Evolutionary conservation across 2,797 vertebrate species (phyloP).

Genomic region (Helarctos malayanus): DNA sequence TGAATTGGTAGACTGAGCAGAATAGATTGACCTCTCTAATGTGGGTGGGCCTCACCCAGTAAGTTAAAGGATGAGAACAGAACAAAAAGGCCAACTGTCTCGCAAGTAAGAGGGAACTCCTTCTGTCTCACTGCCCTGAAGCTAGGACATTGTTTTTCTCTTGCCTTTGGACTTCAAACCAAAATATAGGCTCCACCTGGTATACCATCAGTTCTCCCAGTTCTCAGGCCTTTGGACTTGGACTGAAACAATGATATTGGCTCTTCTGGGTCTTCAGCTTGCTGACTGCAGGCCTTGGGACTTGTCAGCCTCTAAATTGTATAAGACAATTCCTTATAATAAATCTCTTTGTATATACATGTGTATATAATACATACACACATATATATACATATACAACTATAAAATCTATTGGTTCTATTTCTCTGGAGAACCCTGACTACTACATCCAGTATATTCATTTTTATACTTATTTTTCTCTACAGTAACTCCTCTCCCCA

Average conservation of each 20-base stretch:
- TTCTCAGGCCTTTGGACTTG: background rate
- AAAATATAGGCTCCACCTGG: background rate
- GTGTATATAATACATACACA: background rate
- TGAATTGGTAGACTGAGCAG: background rate
- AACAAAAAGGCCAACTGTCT: background rate
- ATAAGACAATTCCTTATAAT: background rate
- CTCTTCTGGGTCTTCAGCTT: background rate
- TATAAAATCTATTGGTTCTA: background rate
- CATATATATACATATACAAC: background rate
- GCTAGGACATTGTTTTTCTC: background rate
- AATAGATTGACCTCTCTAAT: background rate
- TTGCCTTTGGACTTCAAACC: background rate
- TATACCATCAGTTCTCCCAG: background rate
- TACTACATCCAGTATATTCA: background rate
- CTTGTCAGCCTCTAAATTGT: background rate
- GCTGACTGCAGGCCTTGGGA: background rate
- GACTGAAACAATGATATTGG: background rate
- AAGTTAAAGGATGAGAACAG: background rate
- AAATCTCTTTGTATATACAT: background rate
- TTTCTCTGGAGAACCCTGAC: background rate
- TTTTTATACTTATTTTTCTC: conserved; percentile 30
- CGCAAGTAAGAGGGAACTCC: background rate
- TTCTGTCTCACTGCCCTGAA: background rate
- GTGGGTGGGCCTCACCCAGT: background rate
- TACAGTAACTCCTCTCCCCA: background rate